Conservation (phyloP, 2,797 vertebrate genomes). For the Myoxocephalus aenaeus region DNA sequence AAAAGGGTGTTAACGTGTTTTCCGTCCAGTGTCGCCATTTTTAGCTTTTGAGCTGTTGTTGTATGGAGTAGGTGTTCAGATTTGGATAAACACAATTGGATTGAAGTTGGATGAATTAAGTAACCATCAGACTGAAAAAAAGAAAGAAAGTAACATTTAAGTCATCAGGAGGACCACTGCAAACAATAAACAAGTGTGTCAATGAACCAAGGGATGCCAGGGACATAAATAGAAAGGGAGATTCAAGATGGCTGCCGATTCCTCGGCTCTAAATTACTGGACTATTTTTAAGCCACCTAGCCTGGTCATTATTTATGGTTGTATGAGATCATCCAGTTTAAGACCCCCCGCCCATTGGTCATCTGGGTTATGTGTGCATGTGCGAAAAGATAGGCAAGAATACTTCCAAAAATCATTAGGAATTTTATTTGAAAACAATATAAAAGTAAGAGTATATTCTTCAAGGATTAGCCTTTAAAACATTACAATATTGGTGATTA, state of each 20-base stretch:
- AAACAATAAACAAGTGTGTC: conserved; percentile 51
- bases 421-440: background rate
- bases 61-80: no score
- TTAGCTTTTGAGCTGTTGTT: background rate
- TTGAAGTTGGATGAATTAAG: background rate
- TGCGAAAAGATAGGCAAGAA: background rate
- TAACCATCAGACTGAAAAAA: background rate
- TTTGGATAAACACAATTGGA: background rate
- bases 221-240: conserved; percentile 57
- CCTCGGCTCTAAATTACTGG: conserved; percentile 14
- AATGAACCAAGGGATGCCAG: conserved; percentile 45
- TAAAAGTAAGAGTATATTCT: background rate
- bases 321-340: background rate
- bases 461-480: background rate
- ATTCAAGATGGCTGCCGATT: conserved; percentile 38
- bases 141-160: background rate
- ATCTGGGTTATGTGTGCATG: background rate
- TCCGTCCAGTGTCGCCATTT: background rate
- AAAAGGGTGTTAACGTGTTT: background rate
- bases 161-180: background rate
- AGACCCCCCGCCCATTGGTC: background rate
- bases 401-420: background rate
- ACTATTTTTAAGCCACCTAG: conserved; percentile 40
- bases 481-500: background rate
- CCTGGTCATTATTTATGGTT: conserved; percentile 15